Evolutionary conservation across 2,888 invertebrate species (phyloP).

Genomic region (Electrophaes corylata): DNA sequence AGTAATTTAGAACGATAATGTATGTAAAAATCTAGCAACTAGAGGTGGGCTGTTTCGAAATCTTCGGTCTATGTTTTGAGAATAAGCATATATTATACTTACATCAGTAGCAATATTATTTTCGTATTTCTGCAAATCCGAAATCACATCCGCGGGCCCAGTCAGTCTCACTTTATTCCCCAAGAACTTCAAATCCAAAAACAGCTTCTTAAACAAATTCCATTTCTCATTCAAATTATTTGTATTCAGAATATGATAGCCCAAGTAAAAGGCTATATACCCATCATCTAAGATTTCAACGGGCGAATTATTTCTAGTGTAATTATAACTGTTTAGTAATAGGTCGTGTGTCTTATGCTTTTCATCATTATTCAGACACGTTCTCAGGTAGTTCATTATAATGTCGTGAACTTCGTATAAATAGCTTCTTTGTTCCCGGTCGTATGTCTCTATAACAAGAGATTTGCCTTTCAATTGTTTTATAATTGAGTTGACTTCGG

Average conservation of each 20-base stretch:
- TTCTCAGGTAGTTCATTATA: constrained; percentile 85
- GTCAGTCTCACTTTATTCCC: constrained; percentile 87
- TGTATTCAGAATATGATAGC: constrained; percentile 87
- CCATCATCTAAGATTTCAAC: constrained; percentile 87
- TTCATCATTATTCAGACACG: constrained; percentile 66
- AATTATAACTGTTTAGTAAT: constrained; percentile 84
- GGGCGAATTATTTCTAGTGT: constrained; percentile 75
- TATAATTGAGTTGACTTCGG: constrained; percentile 86
- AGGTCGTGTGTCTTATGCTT: constrained; percentile 81
- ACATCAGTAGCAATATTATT: constrained; percentile 81
- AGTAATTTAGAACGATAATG: no score
- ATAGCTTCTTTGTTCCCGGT: constrained; percentile 83
- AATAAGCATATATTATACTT: constrained; percentile 51
- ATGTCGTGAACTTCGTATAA: constrained; percentile 89
- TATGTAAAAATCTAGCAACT: no score
- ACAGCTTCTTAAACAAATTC: constrained; percentile 84
- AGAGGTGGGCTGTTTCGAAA: background rate
- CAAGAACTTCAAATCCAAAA: constrained; percentile 87
- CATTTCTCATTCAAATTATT: constrained; percentile 68
- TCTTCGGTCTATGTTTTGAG: background rate
- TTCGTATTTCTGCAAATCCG: constrained; percentile 87
- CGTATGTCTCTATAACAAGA: constrained; percentile 86
- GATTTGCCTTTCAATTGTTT: constrained; percentile 87
- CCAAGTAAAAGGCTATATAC: constrained; percentile 89
- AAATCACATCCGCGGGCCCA: constrained; percentile 88